Evolutionary conservation across 2,888 invertebrate species (phyloP), one percentile per base, ranked within the genome.

Genomic region (Eupithecia pulchellata): DNA sequence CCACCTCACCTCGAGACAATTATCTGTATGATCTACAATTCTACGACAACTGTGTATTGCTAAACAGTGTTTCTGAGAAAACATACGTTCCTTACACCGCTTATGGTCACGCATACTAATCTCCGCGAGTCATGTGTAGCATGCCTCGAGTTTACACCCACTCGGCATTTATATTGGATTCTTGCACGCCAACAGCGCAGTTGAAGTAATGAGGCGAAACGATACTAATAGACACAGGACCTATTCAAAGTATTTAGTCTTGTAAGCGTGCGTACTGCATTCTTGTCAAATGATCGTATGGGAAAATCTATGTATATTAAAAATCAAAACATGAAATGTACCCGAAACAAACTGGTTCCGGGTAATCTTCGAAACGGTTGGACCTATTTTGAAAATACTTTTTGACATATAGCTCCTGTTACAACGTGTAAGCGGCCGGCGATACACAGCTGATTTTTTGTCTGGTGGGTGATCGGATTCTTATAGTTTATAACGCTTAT

Each of bases 81-180:
- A 0, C 4, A 52, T 13, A 13, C 1, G 52, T 13, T 4, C 25
- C 0, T 42, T 9, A 2, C 11, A 25, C 52, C 52, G 1, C 52
- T 20, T 52, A 11, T 52, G 52, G 52, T 52, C 52, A 52, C 52
- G 52, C 52, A 52, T 52, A 25, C 11, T 13, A 52, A 52, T 52
- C 52, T 13, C 52, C 20, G 52, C 52, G 25, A 25, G 11, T 25
- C 11, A 52, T 52, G 11, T 25, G 52, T 25, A 52, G 52, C 52
- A 52, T 52, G 52, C 11, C 25, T 20, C 52, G 20, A 20, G 11
- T 47, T 52, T 0, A 25, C 3, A 13, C 20, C 13, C 25, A 52
- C 52, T 20, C 20, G 20, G 20, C 52, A 25, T 52, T 52, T 52
- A 25, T 20, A 52, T 52, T 52, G 52, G 52, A 52, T 52, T 52